Percentiles rank a stretch among this genome's conserved stretches.
Conservation (phyloP, 2,797 vertebrate genomes). For the Pempheris klunzingeri region DNA sequence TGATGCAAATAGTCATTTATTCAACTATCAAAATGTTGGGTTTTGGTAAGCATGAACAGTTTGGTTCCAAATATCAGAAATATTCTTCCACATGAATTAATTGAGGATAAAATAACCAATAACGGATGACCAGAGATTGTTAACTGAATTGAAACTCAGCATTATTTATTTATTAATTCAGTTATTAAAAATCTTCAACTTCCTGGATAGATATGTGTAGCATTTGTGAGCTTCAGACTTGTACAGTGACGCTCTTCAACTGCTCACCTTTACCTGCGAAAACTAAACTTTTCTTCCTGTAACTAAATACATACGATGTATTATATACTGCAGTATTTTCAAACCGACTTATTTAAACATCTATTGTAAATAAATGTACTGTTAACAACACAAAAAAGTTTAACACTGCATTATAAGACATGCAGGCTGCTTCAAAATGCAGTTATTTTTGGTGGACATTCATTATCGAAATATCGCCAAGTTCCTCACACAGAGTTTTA, state of each 20-base stretch:
- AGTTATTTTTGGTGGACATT: too few relatives aligned
- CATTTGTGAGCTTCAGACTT: too few relatives aligned
- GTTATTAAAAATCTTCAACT: rapidly evolving
- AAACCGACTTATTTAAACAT: too few relatives aligned
- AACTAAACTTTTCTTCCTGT: neutral
- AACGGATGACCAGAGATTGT: neutral
- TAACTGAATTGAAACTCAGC: neutral
- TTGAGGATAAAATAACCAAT: neutral
- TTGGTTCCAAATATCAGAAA: neutral
- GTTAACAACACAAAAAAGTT: too few relatives aligned
- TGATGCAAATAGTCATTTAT: rapidly evolving
- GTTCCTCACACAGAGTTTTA: neutral
- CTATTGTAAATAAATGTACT: neutral
- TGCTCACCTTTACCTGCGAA: neutral
- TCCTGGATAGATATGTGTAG: constrained; percentile 4
- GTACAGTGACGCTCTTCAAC: constrained; percentile 1
- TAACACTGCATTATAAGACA: neutral
- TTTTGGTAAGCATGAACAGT: neutral
- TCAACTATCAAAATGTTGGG: neutral
- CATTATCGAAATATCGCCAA: neutral
- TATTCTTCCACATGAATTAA: neutral
- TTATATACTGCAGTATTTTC: neutral
- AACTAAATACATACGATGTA: neutral
- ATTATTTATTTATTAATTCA: too few relatives aligned
- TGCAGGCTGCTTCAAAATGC: neutral